A percentile compares a stretch with the other conserved stretches of the same genome.
These are phyloP conservation scores for Chionodraco myersi DNA, from an alignment of 2,113 vertebrate species.

Conservation along the genomic window DNA sequence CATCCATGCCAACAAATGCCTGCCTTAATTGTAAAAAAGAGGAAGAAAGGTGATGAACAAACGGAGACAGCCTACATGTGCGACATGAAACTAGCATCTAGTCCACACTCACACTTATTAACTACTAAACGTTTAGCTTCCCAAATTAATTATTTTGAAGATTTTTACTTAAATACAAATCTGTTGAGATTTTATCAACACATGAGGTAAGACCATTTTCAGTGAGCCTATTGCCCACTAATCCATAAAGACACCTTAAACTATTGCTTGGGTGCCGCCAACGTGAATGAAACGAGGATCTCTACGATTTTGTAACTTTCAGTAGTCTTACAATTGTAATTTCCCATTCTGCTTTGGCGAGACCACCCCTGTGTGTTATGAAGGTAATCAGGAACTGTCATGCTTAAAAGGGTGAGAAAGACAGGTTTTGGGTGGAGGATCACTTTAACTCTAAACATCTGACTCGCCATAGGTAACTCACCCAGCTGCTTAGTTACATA, in stretches of 20 bases:
- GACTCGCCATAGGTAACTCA: background rate
- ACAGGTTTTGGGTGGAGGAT: background rate
- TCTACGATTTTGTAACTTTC: background rate
- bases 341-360: background rate
- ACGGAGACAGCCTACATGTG: background rate
- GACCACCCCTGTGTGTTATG: background rate
- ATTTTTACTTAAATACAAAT: too few relatives aligned
- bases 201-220: too few relatives aligned
- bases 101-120: background rate
- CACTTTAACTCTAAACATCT: background rate
- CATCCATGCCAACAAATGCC: background rate
- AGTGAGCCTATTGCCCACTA: too few relatives aligned
- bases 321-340: background rate
- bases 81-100: background rate
- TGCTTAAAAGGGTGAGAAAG: background rate
- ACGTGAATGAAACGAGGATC: too few relatives aligned
- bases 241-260: too few relatives aligned
- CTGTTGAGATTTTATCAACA: too few relatives aligned
- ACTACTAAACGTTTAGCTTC: background rate
- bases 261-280: too few relatives aligned
- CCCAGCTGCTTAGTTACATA: slow-evolving; percentile 44
- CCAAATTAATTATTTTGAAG: too few relatives aligned
- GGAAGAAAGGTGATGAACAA: background rate
- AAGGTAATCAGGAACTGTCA: background rate
- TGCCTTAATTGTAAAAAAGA: background rate